These are phyloP conservation scores for Amblyornis subalaris DNA, from an alignment of 2,113 vertebrate genomes.

Conservation along the genomic window DNA sequence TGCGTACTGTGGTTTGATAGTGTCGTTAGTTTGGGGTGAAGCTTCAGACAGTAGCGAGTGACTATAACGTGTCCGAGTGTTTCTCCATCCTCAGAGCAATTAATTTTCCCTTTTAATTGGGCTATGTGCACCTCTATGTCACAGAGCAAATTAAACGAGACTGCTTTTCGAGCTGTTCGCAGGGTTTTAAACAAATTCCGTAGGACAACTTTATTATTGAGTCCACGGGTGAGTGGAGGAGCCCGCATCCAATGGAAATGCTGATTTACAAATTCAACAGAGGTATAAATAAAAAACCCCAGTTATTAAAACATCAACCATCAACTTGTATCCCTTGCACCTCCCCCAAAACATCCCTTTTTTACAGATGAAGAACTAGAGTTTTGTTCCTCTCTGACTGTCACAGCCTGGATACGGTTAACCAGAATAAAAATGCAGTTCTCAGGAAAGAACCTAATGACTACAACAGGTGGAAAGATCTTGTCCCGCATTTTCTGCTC, in stretches of 20 bases:
- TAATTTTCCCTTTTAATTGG: neutral
- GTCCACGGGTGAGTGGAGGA: neutral
- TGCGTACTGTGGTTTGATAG: too few species aligned
- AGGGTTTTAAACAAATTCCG: accelerated
- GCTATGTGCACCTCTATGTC: neutral
- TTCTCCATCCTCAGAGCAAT: neutral
- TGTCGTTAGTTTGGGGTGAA: neutral
- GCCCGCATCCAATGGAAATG: neutral
- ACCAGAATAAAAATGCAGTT: neutral
- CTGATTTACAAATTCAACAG: neutral
- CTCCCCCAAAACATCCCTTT: neutral
- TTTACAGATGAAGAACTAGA: neutral
- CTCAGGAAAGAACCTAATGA: neutral
- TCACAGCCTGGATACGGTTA: neutral
- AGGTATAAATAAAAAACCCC: neutral
- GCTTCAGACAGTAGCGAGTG: neutral
- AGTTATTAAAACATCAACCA: neutral
- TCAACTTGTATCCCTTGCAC: neutral
- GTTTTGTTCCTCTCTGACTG: neutral
- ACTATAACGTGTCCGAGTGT: neutral
- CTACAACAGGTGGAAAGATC: constrained; percentile 56
- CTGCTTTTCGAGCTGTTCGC: neutral
- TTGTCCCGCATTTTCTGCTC: neutral
- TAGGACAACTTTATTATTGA: neutral
- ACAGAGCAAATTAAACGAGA: neutral